phyloP scores from a whole-genome alignment of 2,797 vertebrate species.

The Clarias platycephalus region DNA sequence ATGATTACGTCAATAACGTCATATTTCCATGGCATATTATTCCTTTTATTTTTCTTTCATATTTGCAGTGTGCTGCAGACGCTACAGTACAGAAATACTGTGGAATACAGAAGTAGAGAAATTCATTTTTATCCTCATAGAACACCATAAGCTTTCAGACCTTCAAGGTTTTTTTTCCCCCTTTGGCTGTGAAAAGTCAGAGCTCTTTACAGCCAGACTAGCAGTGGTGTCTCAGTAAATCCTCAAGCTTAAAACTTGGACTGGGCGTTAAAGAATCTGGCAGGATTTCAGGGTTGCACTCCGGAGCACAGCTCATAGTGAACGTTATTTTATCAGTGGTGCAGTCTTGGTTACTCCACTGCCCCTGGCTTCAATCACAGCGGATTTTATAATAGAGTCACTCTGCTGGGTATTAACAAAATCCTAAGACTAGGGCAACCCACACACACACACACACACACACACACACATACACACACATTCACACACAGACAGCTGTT shows the following conservation, averaged over 20 bases:
- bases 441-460: slow-evolving; percentile 11
- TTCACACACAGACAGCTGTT: slow-evolving; percentile 23
- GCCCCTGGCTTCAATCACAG: neutral
- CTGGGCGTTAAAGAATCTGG: neutral
- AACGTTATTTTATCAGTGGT: neutral
- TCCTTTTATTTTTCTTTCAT: neutral
- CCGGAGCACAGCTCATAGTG: neutral
- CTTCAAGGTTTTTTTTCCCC: neutral
- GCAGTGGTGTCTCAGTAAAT: neutral
- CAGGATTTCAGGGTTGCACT: neutral
- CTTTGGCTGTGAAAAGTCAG: neutral
- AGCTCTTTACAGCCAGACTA: neutral
- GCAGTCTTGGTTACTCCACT: neutral
- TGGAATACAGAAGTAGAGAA: neutral
- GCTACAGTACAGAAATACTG: slow-evolving; percentile 22
- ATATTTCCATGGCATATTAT: neutral
- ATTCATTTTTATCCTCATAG: slow-evolving; percentile 28
- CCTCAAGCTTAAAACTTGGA: neutral
- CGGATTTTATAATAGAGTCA: slow-evolving; percentile 13
- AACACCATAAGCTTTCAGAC: neutral
- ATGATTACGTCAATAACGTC: neutral
- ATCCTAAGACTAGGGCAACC: slow-evolving; percentile 5
- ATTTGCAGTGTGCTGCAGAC: slow-evolving; percentile 8
- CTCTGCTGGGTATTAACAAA: neutral
- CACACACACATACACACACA: neutral